Percentiles rank a stretch among this genome's conserved stretches.
phyloP scores from a whole-genome alignment of 2,113 vertebrate genomes.

The Phaethornis superciliosus region DNA sequence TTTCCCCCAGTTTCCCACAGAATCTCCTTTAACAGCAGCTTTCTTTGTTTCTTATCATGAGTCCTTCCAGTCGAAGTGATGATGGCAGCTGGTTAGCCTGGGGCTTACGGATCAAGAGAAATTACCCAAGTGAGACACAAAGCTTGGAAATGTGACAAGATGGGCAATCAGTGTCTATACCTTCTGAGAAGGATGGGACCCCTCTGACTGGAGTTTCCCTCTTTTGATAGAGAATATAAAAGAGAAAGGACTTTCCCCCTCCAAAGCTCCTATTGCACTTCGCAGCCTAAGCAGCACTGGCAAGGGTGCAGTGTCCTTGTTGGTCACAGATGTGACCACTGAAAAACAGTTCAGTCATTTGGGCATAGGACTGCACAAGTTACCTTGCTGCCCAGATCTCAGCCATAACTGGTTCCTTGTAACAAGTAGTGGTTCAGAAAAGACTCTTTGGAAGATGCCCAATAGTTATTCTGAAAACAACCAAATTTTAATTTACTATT shows the following conservation, averaged over 20 bases:
- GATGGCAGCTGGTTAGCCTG: background rate
- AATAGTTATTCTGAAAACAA: background rate
- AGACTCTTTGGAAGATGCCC: background rate
- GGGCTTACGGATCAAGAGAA: background rate
- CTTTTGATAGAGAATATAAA: background rate
- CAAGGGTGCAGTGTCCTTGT: background rate
- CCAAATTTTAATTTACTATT: background rate
- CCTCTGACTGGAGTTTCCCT: background rate
- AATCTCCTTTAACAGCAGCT: background rate
- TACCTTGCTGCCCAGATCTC: background rate
- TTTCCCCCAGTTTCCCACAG: background rate
- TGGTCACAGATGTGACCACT: background rate
- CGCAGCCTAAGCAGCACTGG: background rate
- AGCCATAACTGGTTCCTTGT: background rate
- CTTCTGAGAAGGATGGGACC: background rate
- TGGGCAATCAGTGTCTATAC: rapidly evolving
- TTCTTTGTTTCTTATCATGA: background rate
- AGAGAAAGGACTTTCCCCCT: background rate
- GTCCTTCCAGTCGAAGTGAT: background rate
- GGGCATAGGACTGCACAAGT: background rate
- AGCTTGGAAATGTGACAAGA: background rate
- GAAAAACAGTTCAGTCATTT: background rate
- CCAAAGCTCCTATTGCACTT: background rate
- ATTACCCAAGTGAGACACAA: background rate
- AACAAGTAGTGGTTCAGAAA: background rate